Evolutionary conservation across 2,113 vertebrate genomes (phyloP).

Genomic region (Sceloporus tristichus): DNA sequence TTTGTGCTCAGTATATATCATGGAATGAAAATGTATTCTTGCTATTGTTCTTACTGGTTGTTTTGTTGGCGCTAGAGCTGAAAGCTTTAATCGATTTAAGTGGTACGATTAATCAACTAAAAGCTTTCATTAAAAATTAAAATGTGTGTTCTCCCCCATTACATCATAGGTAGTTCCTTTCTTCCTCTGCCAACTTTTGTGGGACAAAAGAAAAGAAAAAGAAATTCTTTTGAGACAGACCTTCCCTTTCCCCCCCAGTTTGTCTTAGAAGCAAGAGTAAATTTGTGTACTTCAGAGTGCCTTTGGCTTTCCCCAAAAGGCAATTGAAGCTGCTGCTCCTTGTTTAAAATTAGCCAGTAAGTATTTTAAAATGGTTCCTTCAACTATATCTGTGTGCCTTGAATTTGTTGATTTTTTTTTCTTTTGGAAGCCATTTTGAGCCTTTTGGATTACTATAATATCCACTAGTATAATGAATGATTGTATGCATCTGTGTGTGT

Average conservation of each 20-base stretch:
- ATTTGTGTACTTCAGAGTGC: neutral
- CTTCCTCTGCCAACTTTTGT: neutral
- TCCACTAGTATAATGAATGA: too few relatives aligned
- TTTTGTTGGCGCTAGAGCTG: neutral
- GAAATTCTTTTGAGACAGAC: neutral
- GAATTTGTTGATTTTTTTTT: neutral
- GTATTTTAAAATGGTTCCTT: neutral
- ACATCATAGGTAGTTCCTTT: neutral
- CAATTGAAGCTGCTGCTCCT: neutral
- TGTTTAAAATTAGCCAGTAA: neutral
- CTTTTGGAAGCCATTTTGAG: conserved; percentile 15
- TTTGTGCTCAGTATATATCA: neutral
- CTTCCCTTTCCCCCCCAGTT: neutral
- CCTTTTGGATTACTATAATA: neutral
- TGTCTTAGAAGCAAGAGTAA: neutral
- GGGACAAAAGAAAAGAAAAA: neutral
- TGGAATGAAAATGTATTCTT: neutral
- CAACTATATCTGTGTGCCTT: neutral
- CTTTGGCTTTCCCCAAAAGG: too few relatives aligned
- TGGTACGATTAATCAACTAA: neutral
- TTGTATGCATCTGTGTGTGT: too few relatives aligned
- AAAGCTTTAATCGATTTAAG: neutral
- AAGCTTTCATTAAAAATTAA: conserved; percentile 11
- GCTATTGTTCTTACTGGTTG: neutral
- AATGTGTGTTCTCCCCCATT: neutral